Evolutionary conservation across 2,888 invertebrate genomes (phyloP), one percentile per base, ranked within the genome.

Genomic region (Sicus ferrugineus): DNA sequence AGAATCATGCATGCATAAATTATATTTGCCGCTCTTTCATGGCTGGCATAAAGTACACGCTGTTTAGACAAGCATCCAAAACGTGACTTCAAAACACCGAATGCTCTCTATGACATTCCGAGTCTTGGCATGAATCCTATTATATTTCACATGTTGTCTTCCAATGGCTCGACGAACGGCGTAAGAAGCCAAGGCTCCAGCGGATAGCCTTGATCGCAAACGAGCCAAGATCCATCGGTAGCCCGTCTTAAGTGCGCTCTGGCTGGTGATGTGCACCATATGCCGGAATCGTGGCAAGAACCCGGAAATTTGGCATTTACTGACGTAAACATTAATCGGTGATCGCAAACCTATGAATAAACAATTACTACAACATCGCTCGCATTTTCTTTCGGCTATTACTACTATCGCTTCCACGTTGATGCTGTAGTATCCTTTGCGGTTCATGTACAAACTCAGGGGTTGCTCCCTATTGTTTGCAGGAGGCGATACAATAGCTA

Each of bases 251-350:
- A 19, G 58, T 26, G 58, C 7, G 28, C 19, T 26, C n/a, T 58
- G n/a, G 30, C 58, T 4, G 21, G 21, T 5, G 46, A 46, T 46
- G 3, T 46, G 46, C 3, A 14, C 46, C 46, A 46, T 46, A 46
- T 46, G n/a, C 19, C 23, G 3, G 52, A 52, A 52, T 52, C 19
- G 11, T 52, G 52, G 52, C 52, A 52, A 52, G 52, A 52, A 14
- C 67, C 69, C 1, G 70, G 62, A 66, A 67, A 72, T 48, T 38
- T 68, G 14, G 70, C 68, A 31, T 70, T 72, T 7, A 72, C 46
- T 11, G 56, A 50, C 6, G 54, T 56, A 31, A 72, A 72, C n/a
- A 46, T 26, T 4, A 72, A 28, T 21, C 34, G 56, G 50, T 64
- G 42, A 68, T 72, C 68, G 52, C 63, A 54, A 19, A 67, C 11